phyloP scores from a whole-genome alignment of 2,113 vertebrate species.

The Indicator indicator region DNA sequence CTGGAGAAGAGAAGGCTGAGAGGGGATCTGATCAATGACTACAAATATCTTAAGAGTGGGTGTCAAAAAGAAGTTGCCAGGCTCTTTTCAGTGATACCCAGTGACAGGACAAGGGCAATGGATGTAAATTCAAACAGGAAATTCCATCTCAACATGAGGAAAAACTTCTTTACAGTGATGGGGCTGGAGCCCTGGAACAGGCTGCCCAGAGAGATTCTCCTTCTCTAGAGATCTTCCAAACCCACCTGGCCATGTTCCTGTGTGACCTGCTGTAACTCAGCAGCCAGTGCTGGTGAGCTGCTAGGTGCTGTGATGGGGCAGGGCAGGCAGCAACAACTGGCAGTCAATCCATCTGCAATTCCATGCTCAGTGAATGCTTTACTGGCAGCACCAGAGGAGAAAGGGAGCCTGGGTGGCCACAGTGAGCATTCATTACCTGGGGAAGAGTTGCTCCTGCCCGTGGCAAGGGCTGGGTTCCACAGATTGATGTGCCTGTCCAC shows the following conservation, averaged over 20 bases:
- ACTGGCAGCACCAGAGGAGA: not conserved
- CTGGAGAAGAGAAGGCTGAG: too few species aligned
- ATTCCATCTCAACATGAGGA: too few species aligned
- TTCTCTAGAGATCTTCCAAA: too few species aligned
- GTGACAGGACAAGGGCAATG: too few species aligned
- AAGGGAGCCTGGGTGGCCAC: not conserved
- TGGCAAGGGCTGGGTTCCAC: not conserved
- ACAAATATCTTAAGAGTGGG: too few species aligned
- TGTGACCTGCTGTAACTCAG: not conserved
- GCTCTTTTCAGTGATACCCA: too few species aligned
- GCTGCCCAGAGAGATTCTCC: too few species aligned
- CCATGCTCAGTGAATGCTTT: not conserved
- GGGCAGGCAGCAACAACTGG: not conserved
- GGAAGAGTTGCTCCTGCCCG: not conserved
- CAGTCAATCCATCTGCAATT: not conserved
- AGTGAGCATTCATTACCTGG: not conserved
- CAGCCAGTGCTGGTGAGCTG: not conserved
- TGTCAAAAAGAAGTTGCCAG: too few species aligned
- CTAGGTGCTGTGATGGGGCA: not conserved
- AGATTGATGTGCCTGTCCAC: not conserved
- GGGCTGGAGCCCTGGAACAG: too few species aligned
- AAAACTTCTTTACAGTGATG: too few species aligned
- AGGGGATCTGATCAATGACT: too few species aligned
- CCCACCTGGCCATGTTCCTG: not conserved
- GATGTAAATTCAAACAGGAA: too few species aligned